Evolutionary conservation across 2,888 invertebrate genomes (phyloP).

Genomic region (Melieria omissa): DNA sequence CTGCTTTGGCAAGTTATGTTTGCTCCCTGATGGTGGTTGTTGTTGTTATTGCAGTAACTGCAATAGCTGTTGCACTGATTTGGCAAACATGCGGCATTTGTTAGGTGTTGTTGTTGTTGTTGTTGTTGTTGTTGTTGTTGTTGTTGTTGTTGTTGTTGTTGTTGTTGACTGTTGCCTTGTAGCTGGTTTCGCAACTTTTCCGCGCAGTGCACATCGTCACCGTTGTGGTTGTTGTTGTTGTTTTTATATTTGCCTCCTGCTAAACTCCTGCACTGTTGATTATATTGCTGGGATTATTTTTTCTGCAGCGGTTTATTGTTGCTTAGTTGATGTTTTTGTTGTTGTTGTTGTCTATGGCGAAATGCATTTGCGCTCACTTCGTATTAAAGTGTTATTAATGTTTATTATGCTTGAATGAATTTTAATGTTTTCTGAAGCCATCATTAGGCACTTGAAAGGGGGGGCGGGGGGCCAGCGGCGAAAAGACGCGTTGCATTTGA

Average conservation of each 20-base stretch:
- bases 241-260: no score
- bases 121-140: conserved; percentile 4
- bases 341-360: no score
- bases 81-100: background rate
- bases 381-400: conserved; percentile 63
- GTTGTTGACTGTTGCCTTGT: background rate
- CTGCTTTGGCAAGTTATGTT: background rate
- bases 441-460: conserved; percentile 49
- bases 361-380: no score
- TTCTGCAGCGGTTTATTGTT: no score
- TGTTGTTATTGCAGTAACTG: conserved; percentile 14
- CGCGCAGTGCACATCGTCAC: background rate
- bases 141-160: conserved; percentile 12
- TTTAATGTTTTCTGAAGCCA: conserved; percentile 62
- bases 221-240: no score
- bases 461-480: no score
- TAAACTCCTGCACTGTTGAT: no score
- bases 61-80: conserved; percentile 38
- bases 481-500: no score
- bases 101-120: background rate
- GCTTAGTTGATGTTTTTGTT: no score
- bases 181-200: conserved; percentile 2
- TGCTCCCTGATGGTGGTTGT: background rate
- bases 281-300: no score
- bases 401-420: conserved; percentile 63